A percentile compares a stretch with the other conserved stretches of the same genome.
Evolutionary conservation across 2,888 invertebrate species (phyloP).

Genomic region (Tachina lurida): DNA sequence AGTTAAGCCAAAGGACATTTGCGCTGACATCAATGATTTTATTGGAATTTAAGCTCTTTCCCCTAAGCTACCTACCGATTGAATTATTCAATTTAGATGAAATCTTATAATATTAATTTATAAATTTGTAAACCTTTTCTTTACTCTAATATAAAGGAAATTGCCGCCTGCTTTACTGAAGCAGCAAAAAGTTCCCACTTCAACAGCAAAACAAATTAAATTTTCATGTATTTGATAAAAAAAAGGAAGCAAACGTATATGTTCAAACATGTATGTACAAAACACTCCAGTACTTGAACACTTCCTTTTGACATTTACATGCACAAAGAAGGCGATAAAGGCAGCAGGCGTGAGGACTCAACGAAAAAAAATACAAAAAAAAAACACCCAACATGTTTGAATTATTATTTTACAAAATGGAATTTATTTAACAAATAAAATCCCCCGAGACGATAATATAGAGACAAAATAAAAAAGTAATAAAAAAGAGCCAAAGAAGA

Average conservation of each 20-base stretch:
- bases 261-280: constrained; percentile 11
- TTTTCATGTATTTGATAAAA: not conserved
- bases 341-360: constrained; percentile 12
- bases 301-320: constrained; percentile 55
- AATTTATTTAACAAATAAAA: constrained; percentile 28
- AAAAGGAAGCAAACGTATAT: not conserved
- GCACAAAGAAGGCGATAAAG: constrained; percentile 23
- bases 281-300: constrained; percentile 48
- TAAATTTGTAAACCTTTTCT: too few species aligned
- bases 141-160: too few species aligned
- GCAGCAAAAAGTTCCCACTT: not conserved
- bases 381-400: constrained; percentile 17
- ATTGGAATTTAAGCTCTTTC: too few species aligned
- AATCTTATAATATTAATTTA: too few species aligned
- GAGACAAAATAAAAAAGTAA: constrained; percentile 8
- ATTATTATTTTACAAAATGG: constrained; percentile 39
- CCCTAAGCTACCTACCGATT: too few species aligned
- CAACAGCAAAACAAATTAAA: not conserved
- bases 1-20: too few species aligned
- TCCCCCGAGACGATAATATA: not conserved
- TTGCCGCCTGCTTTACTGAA: not conserved
- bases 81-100: too few species aligned
- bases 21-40: too few species aligned
- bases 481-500: not conserved
- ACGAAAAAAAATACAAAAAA: not conserved